Evolutionary conservation across 2,888 invertebrate genomes (phyloP).

Genomic region (Platerodrilus igneus): DNA sequence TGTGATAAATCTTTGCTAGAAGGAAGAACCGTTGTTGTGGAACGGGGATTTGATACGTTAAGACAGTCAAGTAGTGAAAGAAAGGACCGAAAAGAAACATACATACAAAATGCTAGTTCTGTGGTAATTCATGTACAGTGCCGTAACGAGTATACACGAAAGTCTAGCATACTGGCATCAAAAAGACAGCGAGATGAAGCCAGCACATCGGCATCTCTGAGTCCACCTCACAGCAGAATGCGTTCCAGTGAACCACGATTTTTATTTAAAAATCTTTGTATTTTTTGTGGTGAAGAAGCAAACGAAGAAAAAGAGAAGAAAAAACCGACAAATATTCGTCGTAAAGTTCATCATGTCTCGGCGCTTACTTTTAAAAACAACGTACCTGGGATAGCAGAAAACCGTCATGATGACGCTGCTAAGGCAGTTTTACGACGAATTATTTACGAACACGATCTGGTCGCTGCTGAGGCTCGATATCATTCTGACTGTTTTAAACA

Average conservation of each 20-base stretch:
- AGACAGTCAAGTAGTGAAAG: no score
- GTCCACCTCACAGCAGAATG: slow-evolving; percentile 6
- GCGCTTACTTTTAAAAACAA: slow-evolving; percentile 30
- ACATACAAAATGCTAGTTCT: no score
- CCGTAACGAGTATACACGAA: no score
- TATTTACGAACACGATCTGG: slow-evolving; percentile 1
- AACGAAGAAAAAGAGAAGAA: slow-evolving; percentile 29
- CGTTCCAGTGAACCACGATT: slow-evolving; percentile 32
- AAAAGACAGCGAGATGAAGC: no score
- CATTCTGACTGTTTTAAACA: no score
- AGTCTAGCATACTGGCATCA: no score
- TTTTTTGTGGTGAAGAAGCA: slow-evolving; percentile 41
- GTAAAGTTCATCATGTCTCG: slow-evolving; percentile 30
- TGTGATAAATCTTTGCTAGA: no score
- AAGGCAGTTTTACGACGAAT: slow-evolving; percentile 1
- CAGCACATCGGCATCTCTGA: neutral
- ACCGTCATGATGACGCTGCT: slow-evolving; percentile 1
- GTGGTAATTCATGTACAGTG: no score
- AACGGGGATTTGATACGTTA: no score
- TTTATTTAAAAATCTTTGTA: slow-evolving; percentile 34
- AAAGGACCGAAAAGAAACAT: no score
- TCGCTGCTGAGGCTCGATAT: neutral
- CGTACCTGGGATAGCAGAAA: slow-evolving; percentile 16
- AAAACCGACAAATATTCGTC: neutral
- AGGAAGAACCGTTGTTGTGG: no score